Evolutionary conservation across 2,888 invertebrate species (phyloP).

Genomic region (Lymantria dispar): DNA sequence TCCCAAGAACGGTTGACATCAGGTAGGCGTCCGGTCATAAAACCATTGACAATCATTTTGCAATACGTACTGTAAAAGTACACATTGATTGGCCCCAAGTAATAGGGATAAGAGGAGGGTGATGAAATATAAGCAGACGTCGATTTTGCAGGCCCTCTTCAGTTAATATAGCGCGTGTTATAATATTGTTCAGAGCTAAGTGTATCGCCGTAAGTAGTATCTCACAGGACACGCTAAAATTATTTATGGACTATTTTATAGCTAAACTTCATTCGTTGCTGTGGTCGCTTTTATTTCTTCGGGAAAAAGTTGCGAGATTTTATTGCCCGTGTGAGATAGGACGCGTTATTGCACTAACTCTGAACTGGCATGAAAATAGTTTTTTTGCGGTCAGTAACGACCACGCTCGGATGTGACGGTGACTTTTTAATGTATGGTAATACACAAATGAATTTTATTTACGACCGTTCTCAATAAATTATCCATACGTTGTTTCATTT

Average conservation of each 20-base stretch:
- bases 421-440: too few species aligned
- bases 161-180: neutral
- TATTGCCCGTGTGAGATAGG: slow-evolving; percentile 80
- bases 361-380: slow-evolving; percentile 70
- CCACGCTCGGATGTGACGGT: slow-evolving; percentile 33
- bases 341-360: slow-evolving; percentile 79
- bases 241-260: slow-evolving; percentile 80
- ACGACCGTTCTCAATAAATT: too few species aligned
- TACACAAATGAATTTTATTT: too few species aligned
- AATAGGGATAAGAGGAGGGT: too few species aligned
- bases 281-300: slow-evolving; percentile 79
- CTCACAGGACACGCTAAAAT: slow-evolving; percentile 70
- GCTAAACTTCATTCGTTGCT: slow-evolving; percentile 80
- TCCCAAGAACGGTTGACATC: too few species aligned
- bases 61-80: too few species aligned
- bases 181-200: slow-evolving; percentile 17
- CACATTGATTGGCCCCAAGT: too few species aligned
- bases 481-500: too few species aligned
- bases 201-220: slow-evolving; percentile 61
- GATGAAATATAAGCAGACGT: too few species aligned
- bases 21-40: too few species aligned
- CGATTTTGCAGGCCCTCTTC: neutral
- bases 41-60: too few species aligned
- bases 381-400: slow-evolving; percentile 63
- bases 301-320: slow-evolving; percentile 78